Evolutionary conservation across 2,797 vertebrate species (phyloP), one percentile per base, ranked within the genome.

Genomic region (Protosalanx chinensis): DNA sequence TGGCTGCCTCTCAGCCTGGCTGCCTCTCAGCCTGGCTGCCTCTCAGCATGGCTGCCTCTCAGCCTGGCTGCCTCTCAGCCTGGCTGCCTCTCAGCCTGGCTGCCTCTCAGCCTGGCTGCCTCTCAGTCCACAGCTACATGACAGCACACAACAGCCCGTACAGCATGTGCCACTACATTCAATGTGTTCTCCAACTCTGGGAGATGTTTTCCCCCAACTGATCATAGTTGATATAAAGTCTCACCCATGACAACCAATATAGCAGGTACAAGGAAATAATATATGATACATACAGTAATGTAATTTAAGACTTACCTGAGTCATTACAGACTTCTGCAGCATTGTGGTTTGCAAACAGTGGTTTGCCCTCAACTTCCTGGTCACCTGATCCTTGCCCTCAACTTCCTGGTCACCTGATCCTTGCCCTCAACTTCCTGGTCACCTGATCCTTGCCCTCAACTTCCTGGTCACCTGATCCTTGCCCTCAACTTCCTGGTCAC

Each of bases 1-100:
- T 27, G 23, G 23, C 23, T 27, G 41, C 2, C 41, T 46, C 12
- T 46, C 46, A 64, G n/a, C 66, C 63, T 64, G 6, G n/a, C 33
- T 35, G 27, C 37, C 68, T 53, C 63, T 27, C 41, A 70, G 64
- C 68, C 57, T 63, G n/a, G n/a, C n/a, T n/a, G n/a, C n/a, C n/a
- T n/a, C 1, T 63, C 41, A 74, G 16, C n/a, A n/a, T 27, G 1
- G 23, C 23, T 27, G 27, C 37, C 68, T 53, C 63, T 27, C 41
- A 70, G 64, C 68, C 57, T 63, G 1, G 23, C 23, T 27, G 23
- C 23, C 23, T 27, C 1, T 63, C 41, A 74, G 16, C 23, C 23
- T 27, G 23, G 23, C 23, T 27, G 41, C 2, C 41, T 46, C 12
- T 46, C 46, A 64, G n/a, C 66, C 63, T 64, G 6, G n/a, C 33